Conservation (phyloP, 2,113 vertebrate genomes). For the Coregonus clupeaformis region DNA sequence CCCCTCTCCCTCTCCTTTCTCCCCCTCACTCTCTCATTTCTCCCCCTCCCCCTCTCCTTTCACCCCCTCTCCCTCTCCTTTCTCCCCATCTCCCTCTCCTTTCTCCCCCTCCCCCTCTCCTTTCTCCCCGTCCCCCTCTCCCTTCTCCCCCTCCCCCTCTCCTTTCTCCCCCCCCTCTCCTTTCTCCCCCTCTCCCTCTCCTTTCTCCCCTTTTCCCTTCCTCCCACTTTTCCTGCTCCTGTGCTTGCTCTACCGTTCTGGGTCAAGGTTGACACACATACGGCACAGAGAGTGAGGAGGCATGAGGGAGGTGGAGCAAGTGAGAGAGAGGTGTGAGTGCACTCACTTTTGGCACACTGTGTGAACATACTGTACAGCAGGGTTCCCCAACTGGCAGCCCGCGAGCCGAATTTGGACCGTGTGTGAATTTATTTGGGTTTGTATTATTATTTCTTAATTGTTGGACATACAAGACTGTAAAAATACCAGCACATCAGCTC, state of each 20-base stretch:
- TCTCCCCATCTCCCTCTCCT: conserved; percentile 3
- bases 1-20: background rate
- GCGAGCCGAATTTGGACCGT: no score
- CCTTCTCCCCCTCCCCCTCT: no score
- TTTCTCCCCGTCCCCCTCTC: conserved; percentile 7
- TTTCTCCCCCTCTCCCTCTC: no score
- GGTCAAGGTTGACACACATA: conserved; percentile 42
- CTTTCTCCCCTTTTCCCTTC: no score
- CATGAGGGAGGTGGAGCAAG: background rate
- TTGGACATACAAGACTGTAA: no score
- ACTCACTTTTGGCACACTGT: conserved; percentile 14
- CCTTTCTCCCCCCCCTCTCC: conserved; percentile 1
- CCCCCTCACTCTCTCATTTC: background rate
- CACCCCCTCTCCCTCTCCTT: no score
- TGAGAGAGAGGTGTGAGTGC: background rate
- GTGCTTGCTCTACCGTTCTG: conserved; percentile 10
- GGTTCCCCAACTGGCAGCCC: no score
- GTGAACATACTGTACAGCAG: conserved; percentile 25
- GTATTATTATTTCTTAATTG: no score
- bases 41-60: conserved; percentile 5
- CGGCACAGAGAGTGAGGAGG: background rate
- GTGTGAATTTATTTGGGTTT: no score
- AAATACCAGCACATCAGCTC: no score
- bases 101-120: no score
- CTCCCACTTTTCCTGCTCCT: background rate